A percentile compares a stretch with the other conserved stretches of the same genome.
Conservation (phyloP, 53 echinoderm and acorn worm species). For the Temnopleurus reevesii region DNA sequence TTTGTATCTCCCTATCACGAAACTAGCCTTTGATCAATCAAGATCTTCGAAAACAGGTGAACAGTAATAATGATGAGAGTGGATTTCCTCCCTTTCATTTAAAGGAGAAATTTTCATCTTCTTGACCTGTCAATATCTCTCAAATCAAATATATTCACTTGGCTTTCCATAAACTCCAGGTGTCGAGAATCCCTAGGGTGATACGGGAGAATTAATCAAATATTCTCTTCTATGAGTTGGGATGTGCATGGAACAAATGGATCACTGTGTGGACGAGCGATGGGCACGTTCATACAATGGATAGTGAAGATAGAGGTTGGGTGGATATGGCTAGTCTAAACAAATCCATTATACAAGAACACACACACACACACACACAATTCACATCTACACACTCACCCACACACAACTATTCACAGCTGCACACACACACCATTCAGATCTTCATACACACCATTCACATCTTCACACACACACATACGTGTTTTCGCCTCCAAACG, state of each 20-base stretch:
- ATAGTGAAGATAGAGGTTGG: too few relatives aligned
- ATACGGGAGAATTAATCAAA: conserved; percentile 9
- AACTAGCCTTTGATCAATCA: neutral
- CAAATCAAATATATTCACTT: conserved; percentile 16
- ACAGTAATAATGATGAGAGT: neutral
- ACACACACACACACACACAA: too few relatives aligned
- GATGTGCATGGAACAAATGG: neutral
- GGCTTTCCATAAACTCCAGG: neutral
- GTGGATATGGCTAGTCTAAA: too few relatives aligned
- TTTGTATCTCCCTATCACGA: too few relatives aligned
- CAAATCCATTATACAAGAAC: too few relatives aligned
- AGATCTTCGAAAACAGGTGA: neutral
- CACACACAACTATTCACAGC: neutral
- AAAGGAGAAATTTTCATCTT: neutral
- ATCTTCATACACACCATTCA: too few relatives aligned
- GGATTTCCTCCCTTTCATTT: neutral
- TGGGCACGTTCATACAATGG: neutral
- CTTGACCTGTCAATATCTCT: conserved; percentile 12
- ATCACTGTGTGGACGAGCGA: neutral
- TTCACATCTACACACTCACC: neutral
- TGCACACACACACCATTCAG: neutral
- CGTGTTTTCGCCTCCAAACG: too few relatives aligned
- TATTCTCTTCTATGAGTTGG: neutral
- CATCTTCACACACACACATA: too few relatives aligned
- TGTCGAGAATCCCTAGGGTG: conserved; percentile 25